Evolutionary conservation across 1,140 invertebrate species (phyloP), one percentile per base, ranked within the genome.

Genomic region (Drosophila mojavensis): DNA sequence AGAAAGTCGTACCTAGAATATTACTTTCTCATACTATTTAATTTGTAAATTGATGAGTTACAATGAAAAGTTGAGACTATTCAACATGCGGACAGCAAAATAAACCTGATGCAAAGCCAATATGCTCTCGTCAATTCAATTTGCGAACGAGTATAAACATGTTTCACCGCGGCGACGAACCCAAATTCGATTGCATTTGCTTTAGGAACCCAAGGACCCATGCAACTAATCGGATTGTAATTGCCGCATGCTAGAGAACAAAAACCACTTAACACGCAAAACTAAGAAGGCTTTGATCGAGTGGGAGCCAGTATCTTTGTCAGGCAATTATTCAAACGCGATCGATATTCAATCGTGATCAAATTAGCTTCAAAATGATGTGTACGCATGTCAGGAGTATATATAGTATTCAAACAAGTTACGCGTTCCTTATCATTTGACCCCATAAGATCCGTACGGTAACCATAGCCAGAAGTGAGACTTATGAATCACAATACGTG

Each of bases 181-280:
- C 43, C 7, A 9, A 4, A 39, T 39, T 11, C 36, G 26, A 67
- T 69, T 47, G 24, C 56, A 64, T 67, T 41, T 50, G 48, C 48
- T 15, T 17, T 51, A 69, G 20, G 20, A 24, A 24, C 20, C 20
- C 20, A 24, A 24, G 20, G 3, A 24, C 20, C 55, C 81, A 79
- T 78, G 83, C 69, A 88, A 78, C 83, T 88, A 88, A 86, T 88
- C 83, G 82, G 83, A 82, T 88, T 86, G 83, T 86, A 86, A 86
- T 86, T 86, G 83, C 71, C 64, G 79, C 79, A 65, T 79, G 83
- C 83, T 82, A 86, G 82, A 76, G 65, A 75, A 15, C 45, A 54
- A 60, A 61, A 67, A 62, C 47, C 48, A 62, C 54, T 68, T 20
- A 47, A 77, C 79, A 86, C 83, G 83, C 83, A 82, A 79, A 79